Evolutionary conservation across 1,140 invertebrate genomes (phyloP).

Genomic region (Drosophila truncata): DNA sequence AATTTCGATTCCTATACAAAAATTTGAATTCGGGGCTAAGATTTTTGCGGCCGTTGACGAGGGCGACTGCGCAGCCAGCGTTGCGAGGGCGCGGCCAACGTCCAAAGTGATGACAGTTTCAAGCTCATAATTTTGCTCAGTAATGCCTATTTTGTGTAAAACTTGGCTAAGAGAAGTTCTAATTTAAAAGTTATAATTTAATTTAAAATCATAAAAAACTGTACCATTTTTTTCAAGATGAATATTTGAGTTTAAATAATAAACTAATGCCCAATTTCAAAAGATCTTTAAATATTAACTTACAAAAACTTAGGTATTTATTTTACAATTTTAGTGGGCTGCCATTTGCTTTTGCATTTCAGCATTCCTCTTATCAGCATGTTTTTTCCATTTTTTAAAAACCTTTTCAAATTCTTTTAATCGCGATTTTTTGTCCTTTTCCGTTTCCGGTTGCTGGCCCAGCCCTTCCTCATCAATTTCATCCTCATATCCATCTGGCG

Average conservation of each 20-base stretch:
- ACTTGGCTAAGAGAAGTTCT: background rate
- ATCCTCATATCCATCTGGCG: conserved; percentile 91
- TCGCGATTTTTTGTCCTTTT: conserved; percentile 23
- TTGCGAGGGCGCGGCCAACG: conserved; percentile 70
- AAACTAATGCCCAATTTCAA: background rate
- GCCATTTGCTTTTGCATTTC: background rate
- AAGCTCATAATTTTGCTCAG: background rate
- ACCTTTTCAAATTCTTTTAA: conserved; percentile 30
- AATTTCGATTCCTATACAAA: conserved; percentile 50
- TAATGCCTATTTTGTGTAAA: background rate
- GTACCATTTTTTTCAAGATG: too few species aligned
- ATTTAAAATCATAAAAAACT: background rate
- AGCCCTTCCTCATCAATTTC: conserved; percentile 36
- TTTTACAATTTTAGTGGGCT: background rate
- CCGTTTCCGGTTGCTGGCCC: conserved; percentile 35
- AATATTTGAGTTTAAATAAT: too few species aligned
- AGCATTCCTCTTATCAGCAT: background rate
- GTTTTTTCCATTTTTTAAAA: conserved; percentile 49
- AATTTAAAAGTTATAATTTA: background rate
- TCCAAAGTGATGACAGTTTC: conserved; percentile 6
- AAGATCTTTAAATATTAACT: background rate
- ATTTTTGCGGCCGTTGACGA: conserved; percentile 62
- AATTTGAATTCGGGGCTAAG: conserved; percentile 52
- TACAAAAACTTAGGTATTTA: background rate
- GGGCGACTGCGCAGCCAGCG: conserved; percentile 73